Evolutionary conservation across 2,797 vertebrate species (phyloP), one percentile per base, ranked within the genome.

Genomic region (Eutrigla gurnardus): DNA sequence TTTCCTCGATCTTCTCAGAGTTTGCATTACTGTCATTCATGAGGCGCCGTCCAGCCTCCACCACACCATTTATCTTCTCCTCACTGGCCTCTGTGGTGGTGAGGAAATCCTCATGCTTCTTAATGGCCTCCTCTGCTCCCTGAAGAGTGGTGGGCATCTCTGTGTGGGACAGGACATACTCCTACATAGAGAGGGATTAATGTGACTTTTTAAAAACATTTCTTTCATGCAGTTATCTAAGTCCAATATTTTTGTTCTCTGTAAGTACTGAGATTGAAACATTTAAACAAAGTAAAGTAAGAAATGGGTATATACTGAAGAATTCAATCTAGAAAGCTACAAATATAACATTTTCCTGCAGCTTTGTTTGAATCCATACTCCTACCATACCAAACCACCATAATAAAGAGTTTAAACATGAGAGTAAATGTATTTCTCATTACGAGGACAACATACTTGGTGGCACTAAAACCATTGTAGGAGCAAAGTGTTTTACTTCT

Each of bases 101-200:
- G 91, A 97, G 92, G 88, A 97, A 97, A 84, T 97, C 98, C 72
- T 98, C 97, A 3, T 97, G 96, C 71, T 97, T 98, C 83, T 97
- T 96, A 68, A 99, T 97, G 84, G 97, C 95, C 10, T 95, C 97
- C 15, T 97, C 95, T 0, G 98, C 97, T 3, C 93, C 96, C 77
- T 97, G 95, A 60, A 98, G 94, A 15, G 94, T 97, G 75, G 91
- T 88, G 0, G 97, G 96, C 97, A 98, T 96, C 93, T 98, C 97
- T 52, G 96, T 96, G 92, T 98, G 97, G 2, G 97, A 96, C 70
- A 99, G 87, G 18, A 96, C 92, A 1, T 98, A 97, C 77, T 99
- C 98, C 98, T 99, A 89, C 55, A 40, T 18, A 65, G 25, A 83
- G n/a, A 69, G 3, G 39, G 52, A 69, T 35, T 18, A 79, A 64